Base-by-base conservation (phyloP, 2,888 invertebrate genomes). In the Cantharis flavilabris region DNA sequence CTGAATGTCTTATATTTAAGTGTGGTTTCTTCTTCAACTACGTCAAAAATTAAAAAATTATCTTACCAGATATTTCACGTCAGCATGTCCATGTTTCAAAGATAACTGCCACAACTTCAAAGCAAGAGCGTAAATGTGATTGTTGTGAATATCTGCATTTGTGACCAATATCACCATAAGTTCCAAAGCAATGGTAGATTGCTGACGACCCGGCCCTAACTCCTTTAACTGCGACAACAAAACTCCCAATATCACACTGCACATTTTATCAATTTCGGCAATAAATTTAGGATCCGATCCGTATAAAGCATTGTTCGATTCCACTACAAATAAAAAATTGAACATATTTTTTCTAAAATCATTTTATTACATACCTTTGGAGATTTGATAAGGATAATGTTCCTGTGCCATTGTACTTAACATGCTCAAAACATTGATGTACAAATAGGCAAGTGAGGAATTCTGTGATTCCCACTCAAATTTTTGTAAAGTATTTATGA, bases 241-340 rank as follows among this genome's bases (percentile, higher is more conserved):
- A 87, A 96, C 94, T 82, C 95, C 94, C 62, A 97, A 90, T 73
- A 97, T 90, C 80, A 94, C 92, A 0, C 93, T 91, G 80, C 94
- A 93, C 86, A 96, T 92, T 85, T 92, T 93, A 84, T 96, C 93
- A 1, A 98, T 90, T 87, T 96, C 96, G 3, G 90, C 89, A 71
- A 97, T 89, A 86, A 97, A 98, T 88, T 97, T 96, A 13, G 93
- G 91, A 89, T 98, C 97, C 11, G 94, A 93, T 9, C 98, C 98
- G 86, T 98, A 98, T 63, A 98, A 89, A 76, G 94, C 92, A 88
- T 98, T 98, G 86, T 98, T 98, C 3, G 98, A 97, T 85, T 98
- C 94, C 79, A 98, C 97, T 93, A 82, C 84, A 89, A 89, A 49
- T 3, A 62, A 30, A 71, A 71, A 62, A 9, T 14, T 14, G 2